These are phyloP conservation scores for Cheilosia variabilis DNA, from an alignment of 2,888 invertebrate species.

Conservation along the genomic window DNA sequence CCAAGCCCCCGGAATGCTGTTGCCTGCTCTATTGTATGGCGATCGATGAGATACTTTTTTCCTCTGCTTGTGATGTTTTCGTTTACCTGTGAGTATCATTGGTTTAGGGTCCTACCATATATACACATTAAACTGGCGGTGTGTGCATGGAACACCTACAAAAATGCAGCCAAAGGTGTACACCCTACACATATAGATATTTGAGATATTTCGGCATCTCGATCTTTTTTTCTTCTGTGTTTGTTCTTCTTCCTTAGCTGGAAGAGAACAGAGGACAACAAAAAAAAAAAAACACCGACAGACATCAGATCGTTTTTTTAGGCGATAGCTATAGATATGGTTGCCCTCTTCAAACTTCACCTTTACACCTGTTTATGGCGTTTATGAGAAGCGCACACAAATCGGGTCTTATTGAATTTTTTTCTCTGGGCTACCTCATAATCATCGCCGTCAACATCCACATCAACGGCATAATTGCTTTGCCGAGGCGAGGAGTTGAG, in stretches of 20 bases:
- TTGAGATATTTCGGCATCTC: slow-evolving; percentile 46
- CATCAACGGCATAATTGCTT: slow-evolving; percentile 52
- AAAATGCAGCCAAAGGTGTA: slow-evolving; percentile 17
- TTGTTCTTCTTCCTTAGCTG: slow-evolving; percentile 11
- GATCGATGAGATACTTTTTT: slow-evolving; percentile 66
- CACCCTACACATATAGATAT: slow-evolving; percentile 8
- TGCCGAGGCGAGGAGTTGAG: slow-evolving; percentile 16
- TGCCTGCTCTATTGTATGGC: slow-evolving; percentile 67
- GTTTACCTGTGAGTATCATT: slow-evolving; percentile 64
- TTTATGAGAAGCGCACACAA: slow-evolving; percentile 38
- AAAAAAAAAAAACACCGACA: slow-evolving; percentile 3
- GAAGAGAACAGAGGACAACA: slow-evolving; percentile 15
- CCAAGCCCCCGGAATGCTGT: slow-evolving; percentile 54
- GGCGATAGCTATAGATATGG: neutral
- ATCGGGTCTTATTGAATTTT: slow-evolving; percentile 60
- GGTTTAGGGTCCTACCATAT: slow-evolving; percentile 49
- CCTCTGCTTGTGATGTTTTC: slow-evolving; percentile 54
- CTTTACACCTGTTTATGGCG: slow-evolving; percentile 68
- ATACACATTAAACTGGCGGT: neutral
- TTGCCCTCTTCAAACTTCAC: slow-evolving; percentile 61
- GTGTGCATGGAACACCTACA: slow-evolving; percentile 56
- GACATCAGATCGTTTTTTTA: slow-evolving; percentile 9
- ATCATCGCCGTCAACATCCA: slow-evolving; percentile 60
- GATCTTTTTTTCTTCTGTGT: slow-evolving; percentile 25
- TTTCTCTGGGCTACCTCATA: slow-evolving; percentile 57